Base-by-base conservation (phyloP, 1,140 invertebrate species). In the Eupristina koningsbergeri region DNA sequence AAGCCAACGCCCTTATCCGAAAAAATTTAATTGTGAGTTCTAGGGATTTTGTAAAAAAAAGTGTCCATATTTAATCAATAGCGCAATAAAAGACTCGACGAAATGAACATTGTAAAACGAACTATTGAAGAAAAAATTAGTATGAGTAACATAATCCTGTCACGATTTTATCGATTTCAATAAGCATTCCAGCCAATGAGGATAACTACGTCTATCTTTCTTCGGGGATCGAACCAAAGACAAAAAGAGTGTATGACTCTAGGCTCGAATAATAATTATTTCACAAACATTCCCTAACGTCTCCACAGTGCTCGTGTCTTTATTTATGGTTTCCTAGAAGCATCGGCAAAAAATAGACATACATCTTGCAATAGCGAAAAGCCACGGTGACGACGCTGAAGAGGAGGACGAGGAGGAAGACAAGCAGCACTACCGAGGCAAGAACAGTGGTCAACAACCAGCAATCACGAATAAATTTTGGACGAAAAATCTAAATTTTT, bases 251-350 rank as follows among this genome's bases (percentile, higher is more conserved):
- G 17, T 11, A 11, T 11, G 13, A 73, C 29, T 13, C 0, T 47
- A 73, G 76, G 81, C 86, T 85, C 84, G 80, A 76, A 76, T 47
- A 53, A 73, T 75, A 34, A 81, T 63, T 36, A 47, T 45, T 81
- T 61, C 22, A 36, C 50, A 81, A 80, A 80, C 69, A 58, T 47
- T 73, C 22, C 19, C 61, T 69, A 47, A 41, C 22, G 22, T 31
- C 41, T 45, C 19, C 22, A 41, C 0, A 53, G 29, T 26, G 80
- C 29, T 47, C 50, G 7, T 64, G 67, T 63, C 41, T 39, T 76
- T 75, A 69, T 63, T 83, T 53, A 63, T 47, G 74, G 11, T 77
- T 83, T 83, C 81, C 22, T 31, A 15, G 81, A 83, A 83, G 29
- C 19, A 19, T 5, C 50, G 47, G 58, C 29, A 75, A 64, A 74